Evolutionary conservation across 2,888 invertebrate genomes (phyloP), one percentile per base, ranked within the genome.

Genomic region (Andrena flavipes): DNA sequence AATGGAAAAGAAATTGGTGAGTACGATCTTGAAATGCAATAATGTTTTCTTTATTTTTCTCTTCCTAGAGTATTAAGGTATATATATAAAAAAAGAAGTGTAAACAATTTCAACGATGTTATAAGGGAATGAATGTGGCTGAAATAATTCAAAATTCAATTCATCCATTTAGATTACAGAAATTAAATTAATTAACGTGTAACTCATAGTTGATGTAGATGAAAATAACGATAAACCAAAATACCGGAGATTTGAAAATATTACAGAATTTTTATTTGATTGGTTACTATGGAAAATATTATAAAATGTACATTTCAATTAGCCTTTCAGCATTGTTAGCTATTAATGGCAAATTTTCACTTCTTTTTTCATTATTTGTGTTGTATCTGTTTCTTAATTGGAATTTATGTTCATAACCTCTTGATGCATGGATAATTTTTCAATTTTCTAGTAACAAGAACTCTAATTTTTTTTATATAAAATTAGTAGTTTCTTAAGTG

Each of bases 1-100:
- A 96, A 99, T 98, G 97, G 99, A 99, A 95, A 98, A 98, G 94
- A 99, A 99, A 96, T 96, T 99, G 97, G 99, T 99, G 95, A 95
- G 96, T 76, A 70, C 64, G 5, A n/a, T 49, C 20, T 48, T 20
- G 10, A 5, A 10, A 49, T 59, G 10, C 48, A 20, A 13, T 42
- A 26, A 4, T 20, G 6, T 49, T 69, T n/a, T 6, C 29, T 64
- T 8, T 4, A 7, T 48, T 35, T 48, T 13, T 23, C 0, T 10
- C 73, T 48, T 10, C 16, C 33, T 35, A 0, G 48, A 60, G 7
- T 60, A 20, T n/a, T 7, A 35, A 1, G 35, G 42, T 42, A 42
- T 23, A 60, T 30, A 30, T 30, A 30, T 6, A 30, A n/a, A 26
- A 48, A 42, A 23, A 56, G 56, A 23, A 56, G 20, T 56, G 23